Evolutionary conservation across 1,140 invertebrate species (phyloP).

Genomic region (Acyrthosiphon pisum): DNA sequence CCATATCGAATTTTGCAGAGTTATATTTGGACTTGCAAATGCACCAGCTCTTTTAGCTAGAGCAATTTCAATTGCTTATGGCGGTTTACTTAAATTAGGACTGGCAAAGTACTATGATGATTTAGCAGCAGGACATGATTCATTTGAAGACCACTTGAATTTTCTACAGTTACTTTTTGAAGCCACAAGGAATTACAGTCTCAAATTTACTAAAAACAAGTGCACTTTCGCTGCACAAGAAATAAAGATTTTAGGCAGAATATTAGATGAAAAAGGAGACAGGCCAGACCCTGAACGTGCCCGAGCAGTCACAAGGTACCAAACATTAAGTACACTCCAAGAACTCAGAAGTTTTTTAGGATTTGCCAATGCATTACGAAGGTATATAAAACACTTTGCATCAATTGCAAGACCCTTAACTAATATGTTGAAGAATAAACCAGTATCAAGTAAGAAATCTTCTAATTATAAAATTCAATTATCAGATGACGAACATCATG

Average conservation of each 20-base stretch:
- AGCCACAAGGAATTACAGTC: background rate
- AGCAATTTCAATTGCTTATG: background rate
- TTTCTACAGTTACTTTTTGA: background rate
- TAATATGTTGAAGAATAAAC: too few relatives aligned
- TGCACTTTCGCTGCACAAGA: background rate
- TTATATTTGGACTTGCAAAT: background rate
- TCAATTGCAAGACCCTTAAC: too few relatives aligned
- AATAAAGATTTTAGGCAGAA: background rate
- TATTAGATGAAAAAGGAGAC: background rate
- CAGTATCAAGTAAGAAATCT: too few relatives aligned
- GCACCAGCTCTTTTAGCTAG: background rate
- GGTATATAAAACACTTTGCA: background rate
- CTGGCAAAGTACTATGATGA: slow-evolving; percentile 3
- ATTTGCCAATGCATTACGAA: background rate
- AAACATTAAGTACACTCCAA: background rate
- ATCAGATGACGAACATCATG: too few relatives aligned
- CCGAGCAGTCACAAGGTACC: background rate
- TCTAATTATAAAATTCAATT: too few relatives aligned
- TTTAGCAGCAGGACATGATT: background rate
- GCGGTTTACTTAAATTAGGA: background rate
- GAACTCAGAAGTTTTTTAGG: background rate
- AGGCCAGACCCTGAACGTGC: background rate
- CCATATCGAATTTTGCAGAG: background rate
- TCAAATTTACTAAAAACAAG: background rate
- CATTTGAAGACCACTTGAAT: background rate